Base-by-base conservation (phyloP, 2,113 vertebrate species). In the Motacilla tschutschensis region DNA sequence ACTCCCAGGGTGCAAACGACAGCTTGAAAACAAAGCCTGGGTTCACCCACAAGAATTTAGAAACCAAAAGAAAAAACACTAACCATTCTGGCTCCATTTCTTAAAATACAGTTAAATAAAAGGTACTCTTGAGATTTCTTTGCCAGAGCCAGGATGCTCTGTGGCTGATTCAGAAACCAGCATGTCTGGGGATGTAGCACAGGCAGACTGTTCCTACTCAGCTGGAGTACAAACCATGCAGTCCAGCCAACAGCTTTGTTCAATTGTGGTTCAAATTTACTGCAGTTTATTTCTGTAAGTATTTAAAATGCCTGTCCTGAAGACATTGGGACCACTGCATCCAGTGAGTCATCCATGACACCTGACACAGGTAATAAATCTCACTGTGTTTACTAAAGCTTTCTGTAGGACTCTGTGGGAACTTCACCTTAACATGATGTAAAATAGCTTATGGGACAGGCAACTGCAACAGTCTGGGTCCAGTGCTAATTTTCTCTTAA, bases 181-280 rank as follows among this genome's bases (percentile, higher is more conserved):
- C 24, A 19, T 0, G 1, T 57, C 65, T 35, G 36, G 44, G 50
- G 50, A 18, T 20, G 36, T 8, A 44, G 65, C 57, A 12, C 19
- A 59, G 62, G 43, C 16, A 5, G 62, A 22, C 3, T 2, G 35
- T 18, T 43, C 10, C 48, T 29, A 12, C 59, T 55, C 50, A 67
- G 66, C 44, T 69, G 76, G 46, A 67, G 65, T 9, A 48, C 11
- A 54, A 79, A 65, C 15, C 20, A 12, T 2, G 3, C 36, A 44
- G 31, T 15, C 38, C 71, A 87, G 60, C 28, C 3, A 18, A 35
- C 21, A 81, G 67, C 46, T 84, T 65, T 64, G 19, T 31, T 72
- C 46, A n/a, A 1, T 6, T 51, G 48, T 59, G 28, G 17, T 14
- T 89, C 0, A 0, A 79, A 79, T 89, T 66, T 4, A 0, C 28